phyloP scores from a whole-genome alignment of 2,888 invertebrate species.

The Macrophya annulata region DNA sequence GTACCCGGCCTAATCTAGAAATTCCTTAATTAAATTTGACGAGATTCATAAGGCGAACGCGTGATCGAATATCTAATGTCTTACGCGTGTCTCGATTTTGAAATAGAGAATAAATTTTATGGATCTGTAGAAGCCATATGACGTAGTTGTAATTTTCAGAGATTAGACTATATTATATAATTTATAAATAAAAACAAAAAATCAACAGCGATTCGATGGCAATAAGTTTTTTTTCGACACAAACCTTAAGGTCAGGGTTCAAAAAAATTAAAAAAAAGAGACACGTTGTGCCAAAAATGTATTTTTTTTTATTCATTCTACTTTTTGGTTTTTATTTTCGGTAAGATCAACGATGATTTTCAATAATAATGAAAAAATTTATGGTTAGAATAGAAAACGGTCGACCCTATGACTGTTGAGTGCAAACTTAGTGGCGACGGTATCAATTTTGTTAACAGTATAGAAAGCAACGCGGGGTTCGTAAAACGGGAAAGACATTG shows the following conservation, averaged over 20 bases:
- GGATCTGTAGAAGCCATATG: neutral
- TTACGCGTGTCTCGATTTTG: neutral
- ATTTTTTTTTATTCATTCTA: neutral
- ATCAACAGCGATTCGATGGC: neutral
- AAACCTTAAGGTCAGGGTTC: neutral
- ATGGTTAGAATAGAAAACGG: neutral
- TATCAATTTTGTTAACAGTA: conserved; percentile 35
- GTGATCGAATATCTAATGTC: conserved; percentile 29
- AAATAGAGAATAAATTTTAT: neutral
- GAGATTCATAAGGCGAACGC: conserved; percentile 65
- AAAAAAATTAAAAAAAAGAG: neutral
- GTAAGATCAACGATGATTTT: neutral
- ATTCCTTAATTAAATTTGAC: conserved; percentile 69
- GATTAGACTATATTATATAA: neutral
- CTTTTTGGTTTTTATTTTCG: neutral
- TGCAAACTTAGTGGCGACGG: conserved; percentile 5
- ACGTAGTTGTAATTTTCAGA: neutral
- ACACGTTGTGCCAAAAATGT: neutral
- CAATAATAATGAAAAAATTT: conserved; percentile 10
- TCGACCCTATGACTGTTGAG: conserved; percentile 51
- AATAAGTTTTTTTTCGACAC: too few species aligned
- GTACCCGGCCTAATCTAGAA: conserved; percentile 65
- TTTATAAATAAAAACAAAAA: neutral
- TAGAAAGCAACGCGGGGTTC: conserved; percentile 9
- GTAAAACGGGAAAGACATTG: conserved; percentile 59